Evolutionary conservation across 2,797 vertebrate genomes (phyloP).

Genomic region (Intellagama lesueurii): DNA sequence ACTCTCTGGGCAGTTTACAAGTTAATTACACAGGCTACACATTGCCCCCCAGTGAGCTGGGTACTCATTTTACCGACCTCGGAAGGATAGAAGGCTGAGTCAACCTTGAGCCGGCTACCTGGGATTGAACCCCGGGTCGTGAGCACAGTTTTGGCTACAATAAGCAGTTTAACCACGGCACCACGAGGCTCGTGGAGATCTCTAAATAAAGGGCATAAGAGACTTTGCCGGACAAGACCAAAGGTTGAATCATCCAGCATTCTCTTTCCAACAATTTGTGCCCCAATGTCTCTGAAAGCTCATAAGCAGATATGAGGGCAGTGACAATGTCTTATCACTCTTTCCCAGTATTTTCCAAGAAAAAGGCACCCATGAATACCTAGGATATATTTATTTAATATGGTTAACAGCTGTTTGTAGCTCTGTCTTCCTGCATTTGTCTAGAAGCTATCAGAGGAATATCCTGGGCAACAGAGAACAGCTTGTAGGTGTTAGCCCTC

Average conservation of each 20-base stretch:
- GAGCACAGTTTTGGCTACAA: too few species aligned
- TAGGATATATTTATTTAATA: background rate
- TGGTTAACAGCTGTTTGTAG: background rate
- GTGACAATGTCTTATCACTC: background rate
- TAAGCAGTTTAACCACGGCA: too few species aligned
- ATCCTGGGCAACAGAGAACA: background rate
- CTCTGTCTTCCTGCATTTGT: background rate
- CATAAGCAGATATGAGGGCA: background rate
- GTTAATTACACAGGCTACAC: too few species aligned
- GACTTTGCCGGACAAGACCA: too few species aligned
- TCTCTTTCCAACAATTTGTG: background rate
- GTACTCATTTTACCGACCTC: too few species aligned
- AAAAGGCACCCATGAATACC: background rate
- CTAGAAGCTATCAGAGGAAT: background rate
- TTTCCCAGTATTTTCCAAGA: background rate
- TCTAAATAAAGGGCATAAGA: background rate
- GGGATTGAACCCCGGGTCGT: too few species aligned
- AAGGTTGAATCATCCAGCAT: background rate
- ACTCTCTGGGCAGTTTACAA: too few species aligned
- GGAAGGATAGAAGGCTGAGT: too few species aligned
- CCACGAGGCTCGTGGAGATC: too few species aligned
- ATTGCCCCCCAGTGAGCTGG: too few species aligned
- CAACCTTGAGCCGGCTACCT: too few species aligned
- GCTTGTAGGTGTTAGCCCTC: background rate
- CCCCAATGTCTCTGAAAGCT: background rate